Base-by-base conservation (phyloP, 2,888 invertebrate species). In the Epinotia bilunana region DNA sequence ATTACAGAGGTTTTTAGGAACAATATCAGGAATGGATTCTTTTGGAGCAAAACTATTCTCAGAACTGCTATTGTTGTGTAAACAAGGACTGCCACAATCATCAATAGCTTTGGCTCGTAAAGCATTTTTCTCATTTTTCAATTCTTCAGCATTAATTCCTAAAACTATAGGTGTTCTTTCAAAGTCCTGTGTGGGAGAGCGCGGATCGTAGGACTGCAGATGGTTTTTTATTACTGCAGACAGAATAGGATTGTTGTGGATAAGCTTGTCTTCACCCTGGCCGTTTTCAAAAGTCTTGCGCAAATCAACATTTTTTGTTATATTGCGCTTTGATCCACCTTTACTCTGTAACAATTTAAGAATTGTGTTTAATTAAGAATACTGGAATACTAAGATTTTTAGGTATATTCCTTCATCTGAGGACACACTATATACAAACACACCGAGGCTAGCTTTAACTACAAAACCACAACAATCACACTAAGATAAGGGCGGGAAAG, bases 131-230 rank as follows among this genome's bases (percentile, higher is more conserved):
- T 86, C 82, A 77, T 83, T 79, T 28, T 78, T 71, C 1, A 79
- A 12, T 77, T 88, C 85, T 65, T 88, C 86, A 76, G 82, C 79
- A 78, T 88, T 86, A 61, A 86, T 78, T 18, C 87, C 61, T 81
- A 94, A 86, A 60, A 93, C 84, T 73, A 95, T 95, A 20, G 95
- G 95, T n/a, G 95, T 95, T 72, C 95, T 89, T 76, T 94, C 92
- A 87, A 95, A 95, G 74, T 95, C 95, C 75, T 92, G 90, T 63
- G 95, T 92, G 33, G 95, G 95, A 2, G 95, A 95, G 55, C 95
- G 91, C 46, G 95, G 95, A 82, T 95, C 94, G 82, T 93, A 94
- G 12, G 91, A 92, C 75, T 93, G 92, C 63, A 94, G 85, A 79
- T 94, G 93, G 78, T 90, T 93, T 78, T 91, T 93, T 77, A 94